phyloP scores from a whole-genome alignment of 2,888 invertebrate genomes.

The Heteromyza rotundicornis region DNA sequence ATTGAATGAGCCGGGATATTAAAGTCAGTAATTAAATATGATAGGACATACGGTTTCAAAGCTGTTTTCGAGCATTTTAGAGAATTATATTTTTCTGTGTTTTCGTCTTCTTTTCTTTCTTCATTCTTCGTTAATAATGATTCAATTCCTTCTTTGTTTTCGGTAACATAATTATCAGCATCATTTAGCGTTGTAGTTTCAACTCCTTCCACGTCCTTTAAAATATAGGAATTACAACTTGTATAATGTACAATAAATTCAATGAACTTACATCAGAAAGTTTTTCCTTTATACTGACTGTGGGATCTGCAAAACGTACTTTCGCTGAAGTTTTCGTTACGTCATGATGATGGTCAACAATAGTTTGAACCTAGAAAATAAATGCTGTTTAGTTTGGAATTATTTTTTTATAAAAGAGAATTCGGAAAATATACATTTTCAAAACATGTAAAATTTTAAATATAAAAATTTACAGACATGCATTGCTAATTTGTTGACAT shows the following conservation, averaged over 20 bases:
- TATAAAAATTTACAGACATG: no score
- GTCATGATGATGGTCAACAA: constrained; percentile 89
- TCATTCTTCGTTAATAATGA: constrained; percentile 21
- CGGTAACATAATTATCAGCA: constrained; percentile 32
- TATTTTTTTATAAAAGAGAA: no score
- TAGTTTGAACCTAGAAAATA: constrained; percentile 86
- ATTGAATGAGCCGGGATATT: background rate
- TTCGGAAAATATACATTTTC: no score
- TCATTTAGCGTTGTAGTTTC: constrained; percentile 27
- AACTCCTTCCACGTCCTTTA: constrained; percentile 19
- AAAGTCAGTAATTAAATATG: background rate
- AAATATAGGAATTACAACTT: no score
- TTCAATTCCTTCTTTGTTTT: constrained; percentile 29
- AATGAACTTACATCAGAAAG: constrained; percentile 36
- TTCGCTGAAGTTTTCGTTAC: constrained; percentile 80
- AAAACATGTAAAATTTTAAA: no score
- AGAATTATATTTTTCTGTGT: constrained; percentile 29
- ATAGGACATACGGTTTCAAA: constrained; percentile 33
- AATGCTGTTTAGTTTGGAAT: no score
- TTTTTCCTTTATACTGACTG: constrained; percentile 33
- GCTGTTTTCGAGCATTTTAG: constrained; percentile 28
- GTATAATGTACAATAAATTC: no score
- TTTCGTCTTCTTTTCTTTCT: constrained; percentile 32
- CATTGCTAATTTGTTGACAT: no score
- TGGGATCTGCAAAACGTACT: constrained; percentile 83